Base-by-base conservation (phyloP, 2,888 invertebrate genomes). In the Cyrtodaria siliqua region DNA sequence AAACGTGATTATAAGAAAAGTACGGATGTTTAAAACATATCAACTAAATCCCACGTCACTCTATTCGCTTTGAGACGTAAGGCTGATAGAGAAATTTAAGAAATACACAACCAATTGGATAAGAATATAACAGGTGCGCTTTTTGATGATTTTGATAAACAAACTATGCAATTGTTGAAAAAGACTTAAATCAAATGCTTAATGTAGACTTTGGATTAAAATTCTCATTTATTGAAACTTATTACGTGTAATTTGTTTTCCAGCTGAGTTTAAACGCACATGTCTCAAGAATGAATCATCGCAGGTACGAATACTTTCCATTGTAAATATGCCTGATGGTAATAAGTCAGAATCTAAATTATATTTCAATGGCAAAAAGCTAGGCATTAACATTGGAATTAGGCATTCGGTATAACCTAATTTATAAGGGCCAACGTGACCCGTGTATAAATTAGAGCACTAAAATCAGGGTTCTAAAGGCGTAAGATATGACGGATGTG, bases 1-100 rank as follows among this genome's bases (percentile, higher is more conserved):
- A 78, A 73, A 78, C 78, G 78, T 78, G 78, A 78, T 78, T 73
- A 78, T 61, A 56, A 73, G 69, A 78, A 78, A 72, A 69, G 78
- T 70, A 64, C 64, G 62, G 64, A 64, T 53, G 61, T 68, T 61
- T 64, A 69, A 78, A 73, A 68, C 57, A 59, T 67, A 72, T 77
- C 69, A 66, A 26, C 55, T 12, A 72, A 72, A 77, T 68, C 77
- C 72, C 8, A n/a, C 38, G 50, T 53, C 59, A 70, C 64, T 66
- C 52, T 53, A 60, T 60, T 52, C 24, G 33, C 68, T 60, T 68
- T 68, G 61, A 68, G 53, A 50, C 60, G 42, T 63, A 52, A 16
- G 49, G 47, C 67, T 29, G 52, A 24, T 52, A 62, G 53, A 27
- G 57, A 56, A 57, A 62, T 59, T 50, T 55, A 57, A 63, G 73